Conservation (phyloP, 2,113 vertebrate species). For the Pavo muticus region DNA sequence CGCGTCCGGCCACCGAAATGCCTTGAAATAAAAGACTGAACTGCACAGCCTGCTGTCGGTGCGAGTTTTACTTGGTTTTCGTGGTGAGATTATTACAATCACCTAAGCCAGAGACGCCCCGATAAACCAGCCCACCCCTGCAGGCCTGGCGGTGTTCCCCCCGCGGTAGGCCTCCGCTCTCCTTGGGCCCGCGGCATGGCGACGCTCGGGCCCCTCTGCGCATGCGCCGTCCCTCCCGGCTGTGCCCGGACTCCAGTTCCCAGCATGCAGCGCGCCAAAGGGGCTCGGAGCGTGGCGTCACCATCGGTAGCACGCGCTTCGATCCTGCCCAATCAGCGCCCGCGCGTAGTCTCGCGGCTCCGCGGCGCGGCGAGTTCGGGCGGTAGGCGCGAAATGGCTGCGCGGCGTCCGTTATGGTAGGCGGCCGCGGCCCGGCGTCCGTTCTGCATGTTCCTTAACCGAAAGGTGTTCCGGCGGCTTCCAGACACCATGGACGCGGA, state of each 20-base stretch:
- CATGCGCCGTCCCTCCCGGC: no score
- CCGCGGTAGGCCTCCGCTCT: no score
- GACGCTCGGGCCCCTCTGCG: no score
- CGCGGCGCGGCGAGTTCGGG: fast-evolving
- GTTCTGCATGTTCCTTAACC: fast-evolving
- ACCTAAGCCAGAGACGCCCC: fast-evolving
- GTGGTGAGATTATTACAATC: no score
- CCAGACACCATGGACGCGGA: fast-evolving
- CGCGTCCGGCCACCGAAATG: conserved; percentile 32
- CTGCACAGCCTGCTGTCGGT: not conserved
- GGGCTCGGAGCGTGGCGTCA: not conserved
- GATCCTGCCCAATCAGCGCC: fast-evolving
- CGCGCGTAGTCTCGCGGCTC: not conserved
- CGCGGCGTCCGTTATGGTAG: fast-evolving
- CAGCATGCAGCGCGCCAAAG: not conserved
- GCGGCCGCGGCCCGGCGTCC: fast-evolving
- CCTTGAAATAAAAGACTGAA: conserved; percentile 55
- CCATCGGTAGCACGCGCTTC: not conserved
- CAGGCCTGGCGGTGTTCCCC: no score
- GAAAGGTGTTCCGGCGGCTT: not conserved
- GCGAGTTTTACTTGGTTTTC: not conserved
- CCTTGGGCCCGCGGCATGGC: no score
- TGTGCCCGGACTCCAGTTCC: not conserved
- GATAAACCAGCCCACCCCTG: no score
- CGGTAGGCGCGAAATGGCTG: not conserved